These are phyloP conservation scores for Pogonus chalceus DNA, from an alignment of 1,140 invertebrate species.

Conservation along the genomic window DNA sequence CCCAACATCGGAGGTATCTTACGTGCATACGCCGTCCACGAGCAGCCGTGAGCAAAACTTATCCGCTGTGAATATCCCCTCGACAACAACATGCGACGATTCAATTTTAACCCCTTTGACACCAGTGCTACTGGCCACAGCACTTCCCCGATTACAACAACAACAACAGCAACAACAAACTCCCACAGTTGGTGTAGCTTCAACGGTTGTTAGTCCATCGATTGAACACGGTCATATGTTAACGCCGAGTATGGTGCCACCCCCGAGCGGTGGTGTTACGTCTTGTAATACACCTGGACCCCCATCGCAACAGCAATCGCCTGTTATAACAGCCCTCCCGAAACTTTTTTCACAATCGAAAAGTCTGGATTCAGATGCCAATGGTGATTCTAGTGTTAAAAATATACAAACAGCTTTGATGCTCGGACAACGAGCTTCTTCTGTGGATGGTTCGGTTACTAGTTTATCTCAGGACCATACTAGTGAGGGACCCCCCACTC, in stretches of 20 bases:
- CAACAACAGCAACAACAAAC: slow-evolving; percentile 31
- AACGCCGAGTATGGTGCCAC: slow-evolving; percentile 33
- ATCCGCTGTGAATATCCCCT: slow-evolving; percentile 19
- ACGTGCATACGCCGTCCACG: slow-evolving; percentile 27
- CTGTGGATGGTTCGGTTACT: slow-evolving; percentile 31
- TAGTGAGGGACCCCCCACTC: slow-evolving; percentile 54
- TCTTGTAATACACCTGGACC: slow-evolving; percentile 45
- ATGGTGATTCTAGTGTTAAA: slow-evolving; percentile 36
- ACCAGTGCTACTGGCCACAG: slow-evolving; percentile 53
- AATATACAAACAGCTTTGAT: slow-evolving; percentile 41
- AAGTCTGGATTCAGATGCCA: slow-evolving; percentile 15
- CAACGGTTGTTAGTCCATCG: slow-evolving; percentile 11
- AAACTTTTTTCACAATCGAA: slow-evolving; percentile 40
- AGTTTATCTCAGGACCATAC: slow-evolving; percentile 31
- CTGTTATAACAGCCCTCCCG: slow-evolving; percentile 41
- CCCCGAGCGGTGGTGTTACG: slow-evolving; percentile 26
- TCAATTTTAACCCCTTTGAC: slow-evolving; percentile 28
- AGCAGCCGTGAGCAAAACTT: slow-evolving; percentile 29
- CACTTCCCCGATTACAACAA: slow-evolving; percentile 57
- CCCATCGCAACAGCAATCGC: slow-evolving; percentile 37
- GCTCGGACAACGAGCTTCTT: slow-evolving; percentile 36
- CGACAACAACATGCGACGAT: slow-evolving; percentile 17
- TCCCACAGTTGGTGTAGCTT: slow-evolving; percentile 16
- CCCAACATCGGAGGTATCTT: slow-evolving; percentile 59
- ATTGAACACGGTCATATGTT: slow-evolving; percentile 6